Base-by-base conservation (phyloP, 2,888 invertebrate species). In the Hypomecis punctinalis region DNA sequence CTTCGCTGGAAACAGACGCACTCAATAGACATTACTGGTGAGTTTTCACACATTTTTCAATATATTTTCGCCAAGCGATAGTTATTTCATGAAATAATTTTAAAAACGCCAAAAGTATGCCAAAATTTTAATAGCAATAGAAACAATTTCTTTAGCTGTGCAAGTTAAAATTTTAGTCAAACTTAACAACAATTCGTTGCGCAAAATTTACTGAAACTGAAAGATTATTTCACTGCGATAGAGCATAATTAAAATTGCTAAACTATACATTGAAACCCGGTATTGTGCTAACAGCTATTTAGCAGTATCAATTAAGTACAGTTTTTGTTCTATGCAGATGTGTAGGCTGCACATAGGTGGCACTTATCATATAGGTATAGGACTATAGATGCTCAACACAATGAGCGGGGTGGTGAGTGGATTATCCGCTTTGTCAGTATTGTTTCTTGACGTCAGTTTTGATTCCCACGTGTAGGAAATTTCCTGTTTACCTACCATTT, bases 21-120 rank as follows among this genome's bases (percentile, higher is more conserved):
- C 90, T 93, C 73, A 93, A 93, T 81, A 86, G 90, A 74, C 93
- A 91, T 76, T 91, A 91, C 76, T 91, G 91, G 90, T 92, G 78
- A 90, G 92, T 90, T 76, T 23, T 66, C 35, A 40, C 5, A 13
- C 48, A 9, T 35, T 36, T 37, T 37, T 57, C 33, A n/a, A 9
- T 39, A 37, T 49, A 23, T 23, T 23, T 23, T 23, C 3, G 23
- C 23, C 1, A 23, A 23, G 23, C 23, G 1, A 23, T 23, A 23
- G 23, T 3, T 23, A 2, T 23, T 23, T 23, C 23, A 39, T 39
- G 39, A 39, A 39, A 39, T 9, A 39, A 23, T 2, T 23, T 23
- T 23, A 23, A 23, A 23, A 23, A 3, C 23, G 3, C 1, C 3
- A 23, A 23, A 23, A 23, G 23, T 23, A 3, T 23, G 23, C 23